A percentile compares a stretch with the other conserved stretches of the same genome.
phyloP scores from a whole-genome alignment of 2,888 invertebrate genomes.

The Drosophila mimica region DNA sequence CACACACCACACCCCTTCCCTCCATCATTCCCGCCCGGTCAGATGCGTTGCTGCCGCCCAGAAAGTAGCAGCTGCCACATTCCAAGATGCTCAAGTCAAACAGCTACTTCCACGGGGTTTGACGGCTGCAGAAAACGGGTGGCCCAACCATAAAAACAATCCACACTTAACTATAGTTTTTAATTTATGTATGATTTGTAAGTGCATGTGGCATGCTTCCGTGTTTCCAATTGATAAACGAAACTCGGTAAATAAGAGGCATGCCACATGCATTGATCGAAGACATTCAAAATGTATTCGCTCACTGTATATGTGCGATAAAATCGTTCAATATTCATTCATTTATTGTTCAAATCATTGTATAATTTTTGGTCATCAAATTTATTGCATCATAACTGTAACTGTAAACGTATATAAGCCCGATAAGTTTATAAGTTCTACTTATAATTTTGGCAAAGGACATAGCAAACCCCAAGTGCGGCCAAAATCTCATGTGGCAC shows the following conservation, averaged over 20 bases:
- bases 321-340: constrained; percentile 14
- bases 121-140: neutral
- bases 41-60: constrained; percentile 6
- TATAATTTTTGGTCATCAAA: constrained; percentile 39
- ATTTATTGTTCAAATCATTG: constrained; percentile 29
- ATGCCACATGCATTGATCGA: constrained; percentile 11
- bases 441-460: constrained; percentile 55
- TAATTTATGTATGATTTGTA: constrained; percentile 35
- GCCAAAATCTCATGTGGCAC: constrained; percentile 69
- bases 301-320: constrained; percentile 15
- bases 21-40: neutral
- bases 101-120: constrained; percentile 27
- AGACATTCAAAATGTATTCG: constrained; percentile 42
- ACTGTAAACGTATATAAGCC: constrained; percentile 15
- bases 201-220: constrained; percentile 13
- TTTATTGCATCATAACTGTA: constrained; percentile 13
- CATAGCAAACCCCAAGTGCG: constrained; percentile 50
- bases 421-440: constrained; percentile 5
- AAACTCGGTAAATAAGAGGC: constrained; percentile 14
- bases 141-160: neutral
- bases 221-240: constrained; percentile 45
- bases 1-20: neutral
- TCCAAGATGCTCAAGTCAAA: constrained; percentile 26
- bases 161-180: constrained; percentile 14
- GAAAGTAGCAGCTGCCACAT: constrained; percentile 25